Percentiles rank a stretch among this genome's conserved stretches.
These are phyloP conservation scores for Phyllotreta striolata DNA, from an alignment of 2,888 invertebrate species.

Conservation along the genomic window DNA sequence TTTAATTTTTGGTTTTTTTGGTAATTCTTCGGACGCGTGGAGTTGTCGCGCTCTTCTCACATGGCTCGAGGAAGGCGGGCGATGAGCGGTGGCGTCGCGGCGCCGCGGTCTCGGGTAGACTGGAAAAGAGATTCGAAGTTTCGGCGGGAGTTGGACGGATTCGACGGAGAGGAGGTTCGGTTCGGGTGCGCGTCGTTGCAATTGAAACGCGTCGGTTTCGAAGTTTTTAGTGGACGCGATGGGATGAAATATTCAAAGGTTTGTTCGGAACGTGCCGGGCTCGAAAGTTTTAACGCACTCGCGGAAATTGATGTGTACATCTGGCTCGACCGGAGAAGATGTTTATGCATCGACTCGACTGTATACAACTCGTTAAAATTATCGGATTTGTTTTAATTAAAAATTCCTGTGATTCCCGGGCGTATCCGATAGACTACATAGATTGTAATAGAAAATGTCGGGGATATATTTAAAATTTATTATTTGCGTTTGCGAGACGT, in stretches of 20 bases:
- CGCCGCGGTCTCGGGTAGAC: conserved; percentile 28
- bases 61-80: conserved; percentile 29
- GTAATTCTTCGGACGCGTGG: not conserved
- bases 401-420: no score
- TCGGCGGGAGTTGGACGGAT: not conserved
- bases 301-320: no score
- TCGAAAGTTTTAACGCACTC: no score
- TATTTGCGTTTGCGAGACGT: no score
- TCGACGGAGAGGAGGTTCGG: no score
- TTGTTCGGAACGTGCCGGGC: no score
- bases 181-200: no score
- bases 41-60: conserved; percentile 22
- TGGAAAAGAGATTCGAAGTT: conserved; percentile 17
- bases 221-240: not conserved
- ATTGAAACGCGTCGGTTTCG: not conserved
- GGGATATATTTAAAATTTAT: not conserved
- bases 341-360: no score
- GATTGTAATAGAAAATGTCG: not conserved
- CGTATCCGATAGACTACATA: not conserved
- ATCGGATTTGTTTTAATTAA: no score
- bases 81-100: conserved; percentile 20
- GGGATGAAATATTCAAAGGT: no score
- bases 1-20: not conserved
- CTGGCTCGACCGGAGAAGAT: no score
- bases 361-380: no score